Evolutionary conservation across 1,140 invertebrate genomes (phyloP).

Genomic region (Papilio dardanus): DNA sequence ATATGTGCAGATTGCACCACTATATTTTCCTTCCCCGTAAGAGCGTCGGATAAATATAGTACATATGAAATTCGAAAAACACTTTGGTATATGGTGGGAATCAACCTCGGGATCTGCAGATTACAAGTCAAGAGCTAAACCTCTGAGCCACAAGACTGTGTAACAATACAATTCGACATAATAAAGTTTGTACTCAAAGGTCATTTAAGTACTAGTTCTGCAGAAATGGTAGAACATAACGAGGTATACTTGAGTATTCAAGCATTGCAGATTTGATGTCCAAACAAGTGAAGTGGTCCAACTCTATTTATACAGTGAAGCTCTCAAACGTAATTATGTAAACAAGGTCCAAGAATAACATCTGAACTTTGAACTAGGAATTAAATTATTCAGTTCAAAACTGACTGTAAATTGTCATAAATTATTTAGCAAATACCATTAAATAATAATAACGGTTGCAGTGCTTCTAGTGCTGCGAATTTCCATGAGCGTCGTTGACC

Average conservation of each 20-base stretch:
- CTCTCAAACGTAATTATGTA: background rate
- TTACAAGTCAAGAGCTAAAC: too few species aligned
- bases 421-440: background rate
- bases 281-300: conserved; percentile 13
- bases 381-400: background rate
- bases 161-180: background rate
- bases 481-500: too few species aligned
- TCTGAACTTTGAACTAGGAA: background rate
- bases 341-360: conserved; percentile 1
- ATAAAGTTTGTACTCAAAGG: background rate
- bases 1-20: too few species aligned
- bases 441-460: too few species aligned
- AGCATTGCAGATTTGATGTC: background rate
- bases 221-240: background rate
- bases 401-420: background rate
- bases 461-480: too few species aligned
- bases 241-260: background rate
- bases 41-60: too few species aligned
- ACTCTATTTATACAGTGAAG: background rate
- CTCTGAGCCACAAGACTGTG: too few species aligned
- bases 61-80: too few species aligned
- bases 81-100: too few species aligned
- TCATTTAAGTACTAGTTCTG: background rate
- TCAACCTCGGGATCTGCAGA: too few species aligned
- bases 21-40: too few species aligned